These are phyloP conservation scores for Onchidella celtica DNA, from an alignment of 2,888 invertebrate species.

Conservation along the genomic window DNA sequence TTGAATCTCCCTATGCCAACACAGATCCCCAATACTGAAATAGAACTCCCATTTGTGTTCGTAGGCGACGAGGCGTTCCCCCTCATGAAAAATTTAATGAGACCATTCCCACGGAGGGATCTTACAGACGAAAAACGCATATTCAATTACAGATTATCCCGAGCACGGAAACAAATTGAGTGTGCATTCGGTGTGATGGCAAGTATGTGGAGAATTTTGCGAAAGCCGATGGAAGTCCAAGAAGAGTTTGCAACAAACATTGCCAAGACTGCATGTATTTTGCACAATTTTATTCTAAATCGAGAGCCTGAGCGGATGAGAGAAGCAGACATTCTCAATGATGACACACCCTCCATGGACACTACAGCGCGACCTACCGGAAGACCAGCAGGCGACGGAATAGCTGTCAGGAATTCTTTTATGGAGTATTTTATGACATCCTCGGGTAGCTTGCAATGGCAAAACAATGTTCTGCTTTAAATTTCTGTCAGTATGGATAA, in stretches of 20 bases:
- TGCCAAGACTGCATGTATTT: not conserved
- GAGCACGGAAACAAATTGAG: slow-evolving; percentile 9
- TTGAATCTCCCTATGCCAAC: too few relatives aligned
- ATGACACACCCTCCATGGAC: not conserved
- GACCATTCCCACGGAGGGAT: not conserved
- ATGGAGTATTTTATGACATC: not conserved
- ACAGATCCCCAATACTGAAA: too few relatives aligned
- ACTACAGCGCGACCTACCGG: not conserved
- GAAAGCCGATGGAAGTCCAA: slow-evolving; percentile 6
- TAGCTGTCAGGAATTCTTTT: not conserved
- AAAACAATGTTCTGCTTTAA: too few relatives aligned
- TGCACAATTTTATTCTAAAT: not conserved
- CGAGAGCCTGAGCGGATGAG: not conserved
- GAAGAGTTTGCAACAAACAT: not conserved
- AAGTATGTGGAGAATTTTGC: not conserved
- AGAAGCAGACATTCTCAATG: not conserved
- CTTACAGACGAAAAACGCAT: not conserved
- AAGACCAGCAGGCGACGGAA: not conserved
- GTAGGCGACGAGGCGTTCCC: slow-evolving; percentile 25
- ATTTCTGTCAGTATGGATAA: too few relatives aligned
- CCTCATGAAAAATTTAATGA: not conserved
- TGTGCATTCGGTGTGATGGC: not conserved
- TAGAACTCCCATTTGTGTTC: slow-evolving; percentile 21
- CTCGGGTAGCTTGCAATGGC: not conserved
- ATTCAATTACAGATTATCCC: not conserved